These are phyloP conservation scores for Passerculus sandwichensis DNA, from an alignment of 2,797 vertebrate genomes.

Conservation along the genomic window DNA sequence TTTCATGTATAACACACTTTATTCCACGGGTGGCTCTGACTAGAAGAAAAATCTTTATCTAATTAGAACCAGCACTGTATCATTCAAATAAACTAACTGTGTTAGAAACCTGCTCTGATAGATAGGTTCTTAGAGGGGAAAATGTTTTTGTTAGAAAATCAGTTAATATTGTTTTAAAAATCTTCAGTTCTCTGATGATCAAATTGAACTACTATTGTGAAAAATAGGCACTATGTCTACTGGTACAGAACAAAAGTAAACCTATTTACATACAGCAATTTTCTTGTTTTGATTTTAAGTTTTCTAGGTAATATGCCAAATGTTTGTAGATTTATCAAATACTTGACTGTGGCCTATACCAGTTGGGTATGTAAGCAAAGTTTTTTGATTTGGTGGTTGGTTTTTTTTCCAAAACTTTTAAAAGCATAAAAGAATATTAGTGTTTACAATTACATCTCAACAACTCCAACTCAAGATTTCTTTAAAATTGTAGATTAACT, in stretches of 20 bases:
- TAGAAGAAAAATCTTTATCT: neutral
- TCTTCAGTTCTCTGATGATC: neutral
- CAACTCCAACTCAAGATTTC: neutral
- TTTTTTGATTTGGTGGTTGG: neutral
- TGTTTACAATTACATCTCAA: neutral
- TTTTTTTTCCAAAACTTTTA: neutral
- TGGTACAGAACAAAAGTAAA: neutral
- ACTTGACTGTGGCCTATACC: neutral
- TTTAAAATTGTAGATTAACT: conserved; percentile 87
- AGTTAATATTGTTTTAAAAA: neutral
- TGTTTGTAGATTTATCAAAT: neutral
- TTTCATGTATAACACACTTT: neutral
- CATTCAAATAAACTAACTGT: neutral
- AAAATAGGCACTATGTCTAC: neutral
- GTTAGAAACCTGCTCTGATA: neutral
- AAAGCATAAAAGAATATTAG: neutral
- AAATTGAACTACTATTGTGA: neutral
- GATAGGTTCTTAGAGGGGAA: neutral
- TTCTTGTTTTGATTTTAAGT: neutral
- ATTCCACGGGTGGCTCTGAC: neutral
- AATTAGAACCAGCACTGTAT: neutral
- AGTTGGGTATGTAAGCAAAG: neutral
- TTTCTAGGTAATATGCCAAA: neutral
- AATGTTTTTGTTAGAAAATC: neutral
- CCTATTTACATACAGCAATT: rapidly evolving